Evolutionary conservation across 1,140 invertebrate species (phyloP).

Genomic region (Bombus sibiricus): DNA sequence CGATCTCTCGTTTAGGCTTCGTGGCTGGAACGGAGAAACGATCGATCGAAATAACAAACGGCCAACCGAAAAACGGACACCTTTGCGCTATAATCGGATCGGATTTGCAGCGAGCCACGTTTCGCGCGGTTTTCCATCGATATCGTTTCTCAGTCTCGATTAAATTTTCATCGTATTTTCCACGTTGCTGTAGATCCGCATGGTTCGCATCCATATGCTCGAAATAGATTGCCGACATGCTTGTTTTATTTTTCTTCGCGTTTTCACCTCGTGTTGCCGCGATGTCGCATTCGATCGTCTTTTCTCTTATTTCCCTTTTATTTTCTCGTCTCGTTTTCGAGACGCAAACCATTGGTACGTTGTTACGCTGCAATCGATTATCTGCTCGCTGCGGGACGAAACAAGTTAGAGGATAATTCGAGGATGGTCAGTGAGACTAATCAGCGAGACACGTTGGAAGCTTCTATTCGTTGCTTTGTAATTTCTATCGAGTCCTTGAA

Average conservation of each 20-base stretch:
- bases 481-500: neutral
- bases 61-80: neutral
- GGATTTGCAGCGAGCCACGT: neutral
- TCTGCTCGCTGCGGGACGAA: neutral
- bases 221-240: neutral
- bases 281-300: too few relatives aligned
- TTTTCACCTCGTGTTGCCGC: neutral
- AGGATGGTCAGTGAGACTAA: neutral
- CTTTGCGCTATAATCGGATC: constrained; percentile 16
- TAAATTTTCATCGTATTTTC: constrained; percentile 24
- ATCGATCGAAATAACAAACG: neutral
- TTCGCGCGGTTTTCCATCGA: neutral
- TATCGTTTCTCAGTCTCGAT: neutral
- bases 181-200: neutral
- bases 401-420: neutral
- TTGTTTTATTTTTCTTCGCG: neutral
- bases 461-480: neutral
- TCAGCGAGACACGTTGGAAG: neutral
- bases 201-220: neutral
- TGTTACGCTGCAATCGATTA: neutral
- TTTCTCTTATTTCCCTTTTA: neutral
- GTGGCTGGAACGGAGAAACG: too few relatives aligned
- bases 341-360: neutral
- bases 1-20: neutral
- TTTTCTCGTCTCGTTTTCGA: neutral